These are phyloP conservation scores for Muscicapa adusta DNA, from an alignment of 2,113 vertebrate species.

Conservation along the genomic window DNA sequence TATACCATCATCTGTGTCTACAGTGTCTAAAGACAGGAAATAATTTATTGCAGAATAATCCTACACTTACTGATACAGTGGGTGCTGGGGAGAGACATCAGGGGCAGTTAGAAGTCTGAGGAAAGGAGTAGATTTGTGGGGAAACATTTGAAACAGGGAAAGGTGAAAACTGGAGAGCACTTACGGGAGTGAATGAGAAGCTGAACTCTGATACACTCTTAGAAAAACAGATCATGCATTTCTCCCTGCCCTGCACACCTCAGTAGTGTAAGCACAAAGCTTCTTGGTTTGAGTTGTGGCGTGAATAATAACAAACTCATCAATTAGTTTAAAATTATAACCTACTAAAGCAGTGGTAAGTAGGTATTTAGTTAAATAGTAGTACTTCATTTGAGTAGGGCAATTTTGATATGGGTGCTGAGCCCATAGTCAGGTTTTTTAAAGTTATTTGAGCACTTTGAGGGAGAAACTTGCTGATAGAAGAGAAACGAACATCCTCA, in stretches of 20 bases:
- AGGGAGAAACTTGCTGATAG: not conserved
- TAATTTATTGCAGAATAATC: not conserved
- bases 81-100: not conserved
- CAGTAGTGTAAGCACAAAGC: not conserved
- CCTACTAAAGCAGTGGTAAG: not conserved
- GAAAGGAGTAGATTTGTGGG: not conserved
- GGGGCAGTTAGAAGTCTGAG: not conserved
- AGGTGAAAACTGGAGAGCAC: not conserved
- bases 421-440: not conserved
- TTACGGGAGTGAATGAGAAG: not conserved
- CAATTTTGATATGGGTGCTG: not conserved
- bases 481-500: not conserved
- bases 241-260: accelerated
- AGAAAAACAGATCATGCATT: not conserved
- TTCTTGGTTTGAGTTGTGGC: not conserved
- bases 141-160: not conserved
- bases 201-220: accelerated
- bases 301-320: not conserved
- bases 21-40: not conserved
- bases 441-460: not conserved
- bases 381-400: not conserved
- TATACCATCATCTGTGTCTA: not conserved
- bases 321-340: not conserved
- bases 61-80: not conserved
- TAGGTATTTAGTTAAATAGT: not conserved